Conservation (phyloP, 2,888 invertebrate genomes). For the Acanthococcus lagerstroemiae region DNA sequence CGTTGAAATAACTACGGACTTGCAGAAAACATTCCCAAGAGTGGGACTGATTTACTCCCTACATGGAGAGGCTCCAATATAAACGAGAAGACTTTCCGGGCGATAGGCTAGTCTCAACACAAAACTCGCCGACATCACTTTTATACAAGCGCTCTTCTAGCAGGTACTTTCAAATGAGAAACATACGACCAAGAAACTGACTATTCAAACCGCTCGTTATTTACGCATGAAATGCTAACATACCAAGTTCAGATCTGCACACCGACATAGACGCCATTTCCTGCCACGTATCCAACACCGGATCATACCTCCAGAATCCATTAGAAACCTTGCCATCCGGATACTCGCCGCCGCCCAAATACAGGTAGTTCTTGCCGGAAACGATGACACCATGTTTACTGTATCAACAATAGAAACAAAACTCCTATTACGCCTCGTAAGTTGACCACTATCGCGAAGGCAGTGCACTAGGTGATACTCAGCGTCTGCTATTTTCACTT, state of each 20-base stretch:
- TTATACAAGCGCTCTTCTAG: too few relatives aligned
- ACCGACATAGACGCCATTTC: constrained; percentile 45
- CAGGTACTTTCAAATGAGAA: too few relatives aligned
- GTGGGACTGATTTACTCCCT: too few relatives aligned
- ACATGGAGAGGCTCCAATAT: too few relatives aligned
- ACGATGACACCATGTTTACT: constrained; percentile 47
- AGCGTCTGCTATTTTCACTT: too few relatives aligned
- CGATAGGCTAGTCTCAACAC: too few relatives aligned
- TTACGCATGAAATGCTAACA: too few relatives aligned
- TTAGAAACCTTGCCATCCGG: constrained; percentile 46
- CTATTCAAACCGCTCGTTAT: too few relatives aligned
- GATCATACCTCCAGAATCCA: constrained; percentile 45
- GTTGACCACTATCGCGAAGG: neutral
- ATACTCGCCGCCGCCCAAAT: constrained; percentile 46
- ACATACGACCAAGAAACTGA: too few relatives aligned
- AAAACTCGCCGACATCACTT: too few relatives aligned
- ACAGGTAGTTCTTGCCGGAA: constrained; percentile 44
- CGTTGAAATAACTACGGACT: neutral
- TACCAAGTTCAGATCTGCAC: constrained; percentile 45
- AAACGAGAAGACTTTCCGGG: too few relatives aligned
- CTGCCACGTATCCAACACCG: constrained; percentile 44
- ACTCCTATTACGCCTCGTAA: neutral
- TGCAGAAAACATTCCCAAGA: too few relatives aligned
- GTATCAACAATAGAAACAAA: constrained; percentile 6
- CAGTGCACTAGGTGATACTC: neutral